Percentiles rank a stretch among this genome's conserved stretches.
phyloP scores from a whole-genome alignment of 2,797 vertebrate genomes.

The Holocentrus rufus region DNA sequence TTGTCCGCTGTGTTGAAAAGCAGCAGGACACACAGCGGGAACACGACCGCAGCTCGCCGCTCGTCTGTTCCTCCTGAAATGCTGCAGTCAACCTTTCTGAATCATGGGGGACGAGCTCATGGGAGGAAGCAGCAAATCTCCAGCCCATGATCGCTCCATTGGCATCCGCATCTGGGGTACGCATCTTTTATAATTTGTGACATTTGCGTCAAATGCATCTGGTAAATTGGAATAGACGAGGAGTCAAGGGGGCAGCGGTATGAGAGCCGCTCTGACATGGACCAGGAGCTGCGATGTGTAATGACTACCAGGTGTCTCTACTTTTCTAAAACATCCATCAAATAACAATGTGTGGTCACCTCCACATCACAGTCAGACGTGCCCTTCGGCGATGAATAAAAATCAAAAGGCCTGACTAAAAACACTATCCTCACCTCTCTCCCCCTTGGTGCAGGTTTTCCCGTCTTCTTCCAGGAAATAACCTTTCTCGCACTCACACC shows the following conservation, averaged over 20 bases:
- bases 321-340: constrained; percentile 38
- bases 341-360: constrained; percentile 48
- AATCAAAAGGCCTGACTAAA: constrained; percentile 34
- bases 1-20: constrained; percentile 36
- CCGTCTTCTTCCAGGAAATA: constrained; percentile 89
- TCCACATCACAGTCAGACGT: constrained; percentile 48
- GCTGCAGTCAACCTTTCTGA: constrained; percentile 35
- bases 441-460: constrained; percentile 89
- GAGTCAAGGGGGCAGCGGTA: constrained; percentile 54
- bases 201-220: constrained; percentile 64
- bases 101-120: constrained; percentile 65
- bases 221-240: constrained; percentile 66
- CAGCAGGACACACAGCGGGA: constrained; percentile 51
- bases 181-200: constrained; percentile 58
- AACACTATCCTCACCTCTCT: constrained; percentile 83
- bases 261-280: constrained; percentile 68
- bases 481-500: constrained; percentile 90
- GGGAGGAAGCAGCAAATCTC: constrained; percentile 78
- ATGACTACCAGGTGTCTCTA: constrained; percentile 78
- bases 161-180: constrained; percentile 54
- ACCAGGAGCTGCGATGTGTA: constrained; percentile 68
- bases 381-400: constrained; percentile 32
- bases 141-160: constrained; percentile 63
- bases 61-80: constrained; percentile 52
- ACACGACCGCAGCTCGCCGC: constrained; percentile 30